Conservation (phyloP, 2,888 invertebrate genomes). For the Carpatolechia fugitivella region DNA sequence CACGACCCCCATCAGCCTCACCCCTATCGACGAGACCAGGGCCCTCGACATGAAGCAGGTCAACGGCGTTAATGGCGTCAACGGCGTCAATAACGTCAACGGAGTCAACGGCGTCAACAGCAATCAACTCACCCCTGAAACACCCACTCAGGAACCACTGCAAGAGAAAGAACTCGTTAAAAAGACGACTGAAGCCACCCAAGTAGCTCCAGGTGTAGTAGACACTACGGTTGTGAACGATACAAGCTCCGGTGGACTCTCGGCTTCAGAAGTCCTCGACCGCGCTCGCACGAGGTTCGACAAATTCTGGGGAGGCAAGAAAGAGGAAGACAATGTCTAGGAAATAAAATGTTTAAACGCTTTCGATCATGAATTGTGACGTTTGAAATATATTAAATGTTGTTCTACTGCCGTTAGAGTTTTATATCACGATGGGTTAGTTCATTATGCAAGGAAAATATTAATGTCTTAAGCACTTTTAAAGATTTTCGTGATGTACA, state of each 20-base stretch:
- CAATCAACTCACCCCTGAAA: constrained; percentile 65
- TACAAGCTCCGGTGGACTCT: constrained; percentile 66
- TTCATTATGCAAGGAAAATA: not conserved
- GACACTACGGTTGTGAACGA: constrained; percentile 77
- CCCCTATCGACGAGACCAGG: constrained; percentile 73
- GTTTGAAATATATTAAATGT: constrained; percentile 17
- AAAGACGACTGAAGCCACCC: constrained; percentile 70
- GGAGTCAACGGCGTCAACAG: constrained; percentile 44
- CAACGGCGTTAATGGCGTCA: constrained; percentile 49
- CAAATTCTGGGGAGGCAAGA: constrained; percentile 92
- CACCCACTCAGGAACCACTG: constrained; percentile 55
- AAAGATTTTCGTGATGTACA: constrained; percentile 6
- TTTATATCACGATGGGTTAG: constrained; percentile 2
- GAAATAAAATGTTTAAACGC: constrained; percentile 25
- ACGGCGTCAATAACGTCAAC: constrained; percentile 42
- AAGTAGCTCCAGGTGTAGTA: constrained; percentile 76
- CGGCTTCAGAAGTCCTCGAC: constrained; percentile 87
- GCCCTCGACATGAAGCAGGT: constrained; percentile 70
- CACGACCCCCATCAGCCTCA: constrained; percentile 70
- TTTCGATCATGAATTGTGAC: constrained; percentile 46
- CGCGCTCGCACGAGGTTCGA: constrained; percentile 91
- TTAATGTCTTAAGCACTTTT: not conserved
- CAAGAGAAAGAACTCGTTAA: constrained; percentile 65
- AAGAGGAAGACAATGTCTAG: constrained; percentile 80
- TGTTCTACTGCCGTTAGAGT: constrained; percentile 1